Conservation (phyloP, 2,888 invertebrate genomes). For the Helicoverpa assulta region DNA sequence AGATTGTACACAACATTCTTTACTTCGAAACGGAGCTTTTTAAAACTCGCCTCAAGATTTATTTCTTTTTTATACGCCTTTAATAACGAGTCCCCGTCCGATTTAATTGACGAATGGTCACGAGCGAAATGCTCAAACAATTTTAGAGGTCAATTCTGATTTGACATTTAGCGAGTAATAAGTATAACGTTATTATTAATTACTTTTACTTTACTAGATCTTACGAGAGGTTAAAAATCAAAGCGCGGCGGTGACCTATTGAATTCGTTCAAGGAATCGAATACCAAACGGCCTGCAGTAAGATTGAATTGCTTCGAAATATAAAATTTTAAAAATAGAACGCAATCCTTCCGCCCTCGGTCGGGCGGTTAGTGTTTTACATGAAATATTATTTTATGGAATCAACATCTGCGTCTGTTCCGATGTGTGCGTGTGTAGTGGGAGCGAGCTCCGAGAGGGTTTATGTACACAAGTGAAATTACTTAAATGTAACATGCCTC, state of each 20-base stretch:
- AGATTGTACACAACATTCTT: conserved; percentile 91
- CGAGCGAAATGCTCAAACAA: conserved; percentile 80
- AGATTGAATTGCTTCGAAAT: conserved; percentile 85
- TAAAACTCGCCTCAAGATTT: conserved; percentile 85
- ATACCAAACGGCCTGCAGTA: conserved; percentile 72
- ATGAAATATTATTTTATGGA: conserved; percentile 91
- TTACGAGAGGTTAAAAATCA: conserved; percentile 45
- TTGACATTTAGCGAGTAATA: conserved; percentile 67
- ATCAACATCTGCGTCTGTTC: conserved; percentile 87
- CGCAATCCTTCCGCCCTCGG: conserved; percentile 90
- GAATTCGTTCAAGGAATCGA: conserved; percentile 54
- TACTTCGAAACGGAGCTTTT: conserved; percentile 90
- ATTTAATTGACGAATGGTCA: conserved; percentile 89
- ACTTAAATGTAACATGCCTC: conserved; percentile 86
- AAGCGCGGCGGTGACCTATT: conserved; percentile 44
- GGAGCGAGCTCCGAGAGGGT: conserved; percentile 76
- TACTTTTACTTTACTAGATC: conserved; percentile 60
- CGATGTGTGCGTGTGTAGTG: conserved; percentile 80
- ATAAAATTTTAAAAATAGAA: conserved; percentile 89
- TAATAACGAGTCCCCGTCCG: conserved; percentile 84
- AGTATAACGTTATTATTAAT: conserved; percentile 60
- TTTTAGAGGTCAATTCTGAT: conserved; percentile 79
- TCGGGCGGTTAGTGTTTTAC: conserved; percentile 88
- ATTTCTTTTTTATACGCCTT: conserved; percentile 86
- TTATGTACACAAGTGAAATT: conserved; percentile 87